Percentiles rank a stretch among this genome's conserved stretches.
phyloP scores from a whole-genome alignment of 2,797 vertebrate genomes.

The Enoplosus armatus region DNA sequence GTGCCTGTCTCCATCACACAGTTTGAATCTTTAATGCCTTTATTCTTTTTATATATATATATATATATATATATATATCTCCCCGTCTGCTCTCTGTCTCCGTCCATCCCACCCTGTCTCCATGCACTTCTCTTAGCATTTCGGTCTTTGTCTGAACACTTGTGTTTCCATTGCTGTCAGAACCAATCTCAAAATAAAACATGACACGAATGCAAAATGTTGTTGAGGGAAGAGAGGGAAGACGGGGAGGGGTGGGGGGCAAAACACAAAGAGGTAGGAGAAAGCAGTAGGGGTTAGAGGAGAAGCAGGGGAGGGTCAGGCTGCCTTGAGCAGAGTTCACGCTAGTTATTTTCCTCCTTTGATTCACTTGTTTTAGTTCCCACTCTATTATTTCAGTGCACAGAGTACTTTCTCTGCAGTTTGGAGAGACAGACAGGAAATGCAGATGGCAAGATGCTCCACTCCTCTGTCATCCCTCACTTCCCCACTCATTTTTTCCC shows the following conservation, averaged over 20 bases:
- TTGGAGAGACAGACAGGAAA: constrained; percentile 68
- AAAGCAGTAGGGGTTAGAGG: constrained; percentile 35
- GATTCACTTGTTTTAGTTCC: constrained; percentile 50
- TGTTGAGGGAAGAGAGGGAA: constrained; percentile 16
- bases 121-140: constrained; percentile 16
- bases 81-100: constrained; percentile 23
- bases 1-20: constrained; percentile 40
- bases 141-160: constrained; percentile 39
- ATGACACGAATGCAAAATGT: constrained; percentile 53
- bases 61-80: constrained; percentile 7
- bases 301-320: constrained; percentile 47
- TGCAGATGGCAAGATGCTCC: constrained; percentile 79
- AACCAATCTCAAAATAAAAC: constrained; percentile 50
- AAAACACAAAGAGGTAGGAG: constrained; percentile 35
- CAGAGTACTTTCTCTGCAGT: constrained; percentile 65
- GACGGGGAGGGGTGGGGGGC: too few relatives aligned
- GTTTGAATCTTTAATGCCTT: constrained; percentile 63
- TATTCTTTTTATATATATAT: constrained; percentile 27
- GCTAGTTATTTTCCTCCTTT: constrained; percentile 57
- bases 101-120: constrained; percentile 40
- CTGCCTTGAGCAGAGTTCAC: constrained; percentile 61
- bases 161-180: constrained; percentile 51
- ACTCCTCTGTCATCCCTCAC: constrained; percentile 64
- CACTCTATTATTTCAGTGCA: constrained; percentile 64
- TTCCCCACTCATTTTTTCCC: constrained; percentile 34